phyloP scores from a whole-genome alignment of 2,797 vertebrate species.

The Spinus pinus region DNA sequence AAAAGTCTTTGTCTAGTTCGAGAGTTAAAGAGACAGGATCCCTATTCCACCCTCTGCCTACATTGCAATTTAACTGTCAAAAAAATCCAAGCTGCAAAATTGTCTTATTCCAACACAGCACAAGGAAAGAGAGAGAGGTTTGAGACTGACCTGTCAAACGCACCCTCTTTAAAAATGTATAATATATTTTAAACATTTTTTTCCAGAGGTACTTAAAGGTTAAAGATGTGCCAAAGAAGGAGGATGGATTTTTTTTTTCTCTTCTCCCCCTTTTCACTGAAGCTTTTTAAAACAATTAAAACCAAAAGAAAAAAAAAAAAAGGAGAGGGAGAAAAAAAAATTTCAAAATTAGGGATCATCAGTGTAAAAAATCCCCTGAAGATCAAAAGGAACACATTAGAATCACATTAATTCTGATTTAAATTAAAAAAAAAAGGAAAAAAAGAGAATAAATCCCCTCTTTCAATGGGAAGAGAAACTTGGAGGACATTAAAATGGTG shows the following conservation, averaged over 20 bases:
- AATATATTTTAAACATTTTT: conserved; percentile 67
- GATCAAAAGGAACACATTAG: conserved; percentile 71
- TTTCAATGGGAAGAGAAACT: conserved; percentile 59
- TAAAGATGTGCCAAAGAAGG: conserved; percentile 72
- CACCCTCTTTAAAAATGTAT: conserved; percentile 74
- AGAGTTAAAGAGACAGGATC: conserved; percentile 81
- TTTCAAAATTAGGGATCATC: conserved; percentile 63
- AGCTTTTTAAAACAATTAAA: conserved; percentile 72
- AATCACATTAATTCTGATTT: conserved; percentile 68
- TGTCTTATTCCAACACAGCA: conserved; percentile 73
- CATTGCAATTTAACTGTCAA: conserved; percentile 84
- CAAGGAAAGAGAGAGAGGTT: conserved; percentile 61
- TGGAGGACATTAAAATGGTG: conserved; percentile 46
- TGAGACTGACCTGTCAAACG: conserved; percentile 74
- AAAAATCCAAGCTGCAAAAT: conserved; percentile 74
- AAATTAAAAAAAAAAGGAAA: not conserved
- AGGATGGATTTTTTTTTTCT: not conserved
- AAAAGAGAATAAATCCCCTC: not conserved
- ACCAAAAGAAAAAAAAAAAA: conserved; percentile 22
- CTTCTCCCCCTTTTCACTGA: not conserved
- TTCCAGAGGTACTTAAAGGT: conserved; percentile 66
- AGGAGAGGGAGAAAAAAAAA: not conserved
- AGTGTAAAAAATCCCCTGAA: conserved; percentile 64
- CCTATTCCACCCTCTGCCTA: conserved; percentile 75
- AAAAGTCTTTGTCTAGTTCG: conserved; percentile 82